Evolutionary conservation across 2,888 invertebrate species (phyloP), one percentile per base, ranked within the genome.

Genomic region (Aphrophora alni): DNA sequence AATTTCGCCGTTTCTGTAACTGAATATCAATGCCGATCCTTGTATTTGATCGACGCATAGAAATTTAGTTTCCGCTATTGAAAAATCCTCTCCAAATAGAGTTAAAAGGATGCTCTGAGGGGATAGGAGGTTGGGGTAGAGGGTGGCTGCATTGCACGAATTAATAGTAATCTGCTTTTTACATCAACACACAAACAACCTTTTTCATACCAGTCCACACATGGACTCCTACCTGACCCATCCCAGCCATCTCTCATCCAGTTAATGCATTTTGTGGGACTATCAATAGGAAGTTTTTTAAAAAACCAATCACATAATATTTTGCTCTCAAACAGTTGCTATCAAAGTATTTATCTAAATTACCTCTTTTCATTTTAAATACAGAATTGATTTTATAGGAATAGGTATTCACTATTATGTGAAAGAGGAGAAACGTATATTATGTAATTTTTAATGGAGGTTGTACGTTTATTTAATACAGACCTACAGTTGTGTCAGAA

Each of bases 81-180:
- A 59, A 59, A 59, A 59, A 59, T 21, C 4, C 21, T 2, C 21
- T n/a, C 21, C 7, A 44, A 44, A 44, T 21, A 59, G 75, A 26
- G 75, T 38, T 51, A 75, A 51, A 75, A 51, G 44, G 38, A 26
- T 38, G 4, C 14, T 21, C 3, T 14, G 28, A 8, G 26, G n/a
- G 44, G 38, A 21, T 24, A 12, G n/a, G 33, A 33, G 73, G 33
- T 4, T 59, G 59, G 33, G 33, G 3, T 4, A 3, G 21, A 10
- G 59, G 59, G 59, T n/a, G 59, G 59, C 21, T 59, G 21, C 59
- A 59, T 14, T 59, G 59, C 75, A 25, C 44, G 75, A 44, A 75
- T 75, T 51, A 51, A 44, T 75, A 44, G 44, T 51, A 51, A 75
- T 75, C 75, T 26, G 75, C 75, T 75, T 75, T 75, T 75, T 75